phyloP scores from a whole-genome alignment of 2,113 vertebrate species.

The Butorides virescens region DNA sequence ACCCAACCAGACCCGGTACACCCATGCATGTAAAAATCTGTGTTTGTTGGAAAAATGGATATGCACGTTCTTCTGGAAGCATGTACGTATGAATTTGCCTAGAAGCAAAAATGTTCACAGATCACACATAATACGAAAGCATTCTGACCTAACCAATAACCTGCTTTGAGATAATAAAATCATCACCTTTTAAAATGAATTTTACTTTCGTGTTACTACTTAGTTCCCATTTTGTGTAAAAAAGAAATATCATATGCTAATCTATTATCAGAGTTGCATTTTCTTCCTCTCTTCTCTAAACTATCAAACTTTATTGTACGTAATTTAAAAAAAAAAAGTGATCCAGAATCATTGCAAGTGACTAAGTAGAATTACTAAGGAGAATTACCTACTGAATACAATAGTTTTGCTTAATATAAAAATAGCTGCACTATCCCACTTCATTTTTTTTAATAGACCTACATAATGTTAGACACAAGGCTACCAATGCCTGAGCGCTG shows the following conservation, averaged over 20 bases:
- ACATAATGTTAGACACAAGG: background rate
- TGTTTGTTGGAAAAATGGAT: background rate
- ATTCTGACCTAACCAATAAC: background rate
- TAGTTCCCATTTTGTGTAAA: background rate
- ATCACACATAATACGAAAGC: background rate
- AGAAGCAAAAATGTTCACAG: background rate
- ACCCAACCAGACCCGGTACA: background rate
- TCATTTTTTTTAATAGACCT: background rate
- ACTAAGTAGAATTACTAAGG: background rate
- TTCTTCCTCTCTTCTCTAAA: background rate
- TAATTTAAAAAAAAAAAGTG: background rate
- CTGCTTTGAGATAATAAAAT: background rate
- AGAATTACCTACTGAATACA: background rate
- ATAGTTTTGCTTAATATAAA: background rate
- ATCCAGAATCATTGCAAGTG: background rate
- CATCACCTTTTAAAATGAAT: background rate
- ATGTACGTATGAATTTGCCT: background rate
- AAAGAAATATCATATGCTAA: background rate
- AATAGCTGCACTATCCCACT: background rate
- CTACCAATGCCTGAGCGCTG: background rate
- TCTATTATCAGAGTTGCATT: background rate
- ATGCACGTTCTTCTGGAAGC: rapidly evolving
- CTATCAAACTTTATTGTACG: background rate
- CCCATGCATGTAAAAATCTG: background rate
- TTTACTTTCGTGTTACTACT: background rate